Evolutionary conservation across 2,797 vertebrate species (phyloP).

Genomic region (Falco cherrug): DNA sequence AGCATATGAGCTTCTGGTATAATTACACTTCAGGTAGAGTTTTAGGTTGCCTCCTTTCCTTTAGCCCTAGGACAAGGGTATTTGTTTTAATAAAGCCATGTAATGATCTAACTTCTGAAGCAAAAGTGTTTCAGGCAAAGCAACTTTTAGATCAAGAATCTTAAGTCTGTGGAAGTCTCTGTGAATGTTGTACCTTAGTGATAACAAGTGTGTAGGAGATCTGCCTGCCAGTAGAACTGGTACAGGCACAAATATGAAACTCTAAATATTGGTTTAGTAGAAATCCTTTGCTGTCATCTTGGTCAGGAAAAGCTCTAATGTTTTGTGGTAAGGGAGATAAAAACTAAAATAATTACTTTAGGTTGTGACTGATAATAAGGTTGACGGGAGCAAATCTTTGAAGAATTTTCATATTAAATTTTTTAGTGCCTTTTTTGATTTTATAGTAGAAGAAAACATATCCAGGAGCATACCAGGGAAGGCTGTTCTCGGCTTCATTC

Average conservation of each 20-base stretch:
- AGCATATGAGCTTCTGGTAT: background rate
- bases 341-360: background rate
- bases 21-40: background rate
- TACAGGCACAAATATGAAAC: background rate
- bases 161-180: background rate
- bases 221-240: background rate
- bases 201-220: background rate
- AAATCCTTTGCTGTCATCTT: background rate
- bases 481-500: background rate
- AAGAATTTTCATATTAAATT: background rate
- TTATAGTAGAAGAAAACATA: background rate
- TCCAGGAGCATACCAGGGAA: background rate
- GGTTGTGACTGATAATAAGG: background rate
- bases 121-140: background rate
- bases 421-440: background rate
- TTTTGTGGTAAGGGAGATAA: background rate
- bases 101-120: background rate
- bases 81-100: background rate
- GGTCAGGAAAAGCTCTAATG: background rate
- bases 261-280: background rate
- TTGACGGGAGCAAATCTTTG: background rate
- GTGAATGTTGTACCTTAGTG: background rate
- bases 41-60: background rate
- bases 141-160: background rate
- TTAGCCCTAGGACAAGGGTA: background rate